Base-by-base conservation (phyloP, 2,888 invertebrate species). In the Pharmacophagus antenor region DNA sequence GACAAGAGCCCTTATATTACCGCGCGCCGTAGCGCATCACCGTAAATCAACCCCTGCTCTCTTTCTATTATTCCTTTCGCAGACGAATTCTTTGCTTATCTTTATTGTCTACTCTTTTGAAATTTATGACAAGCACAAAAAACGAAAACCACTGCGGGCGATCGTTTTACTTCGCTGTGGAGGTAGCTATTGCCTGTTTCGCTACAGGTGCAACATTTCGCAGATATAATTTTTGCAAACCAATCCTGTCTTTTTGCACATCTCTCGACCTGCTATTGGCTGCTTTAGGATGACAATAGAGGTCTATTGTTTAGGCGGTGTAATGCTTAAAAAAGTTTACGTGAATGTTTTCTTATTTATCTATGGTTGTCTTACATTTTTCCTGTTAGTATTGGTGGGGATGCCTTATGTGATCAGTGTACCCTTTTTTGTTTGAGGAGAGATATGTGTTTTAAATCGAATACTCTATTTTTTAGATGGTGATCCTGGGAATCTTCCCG, bases 381-480 rank as follows among this genome's bases (percentile, higher is more conserved):
- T 69, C 71, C 67, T 66, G 63, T 79, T 71, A 66, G 67, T 69
- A 67, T 65, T 64, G 65, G 74, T 74, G 76, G 68, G 71, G 76
- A 76, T 80, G 78, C 74, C 79, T 79, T 82, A 80, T 77, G 80
- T 80, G 76, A 85, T 85, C 83, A 84, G 79, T 82, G 84, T 81
- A 80, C 80, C 82, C 84, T 84, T 83, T 83, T n/a, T 77, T 74
- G 73, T 73, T 80, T 84, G 80, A 83, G 86, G 77, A 83, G 83
- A 83, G 82, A 71, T 72, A 80, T 79, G 85, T 82, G 82, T 84
- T 84, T 80, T 91, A 88, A 89, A 90, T 87, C 83, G 87, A 84
- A 80, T 88, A 84, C 73, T 89, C 90, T 91, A 88, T 90, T 88
- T 91, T 90, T 86, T 86, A 91, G 90, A 72, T 79, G 85, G 79